Evolutionary conservation across 2,113 vertebrate genomes (phyloP).

Genomic region (Corydoras sp.): DNA sequence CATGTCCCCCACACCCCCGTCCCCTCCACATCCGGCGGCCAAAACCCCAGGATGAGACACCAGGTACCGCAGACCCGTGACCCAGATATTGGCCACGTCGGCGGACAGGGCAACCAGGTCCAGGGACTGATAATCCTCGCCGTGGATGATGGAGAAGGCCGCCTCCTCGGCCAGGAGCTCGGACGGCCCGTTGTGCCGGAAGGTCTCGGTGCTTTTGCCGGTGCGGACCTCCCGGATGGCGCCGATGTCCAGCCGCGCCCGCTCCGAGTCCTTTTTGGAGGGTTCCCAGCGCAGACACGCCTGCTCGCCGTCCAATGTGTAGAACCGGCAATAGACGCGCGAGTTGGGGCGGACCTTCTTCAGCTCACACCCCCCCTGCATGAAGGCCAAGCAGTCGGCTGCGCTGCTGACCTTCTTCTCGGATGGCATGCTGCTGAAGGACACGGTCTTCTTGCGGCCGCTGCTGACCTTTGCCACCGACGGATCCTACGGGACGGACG

Average conservation of each 20-base stretch:
- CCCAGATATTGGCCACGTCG: slow-evolving; percentile 97
- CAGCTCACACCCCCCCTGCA: slow-evolving; percentile 95
- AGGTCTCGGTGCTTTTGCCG: slow-evolving; percentile 95
- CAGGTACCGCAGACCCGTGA: slow-evolving; percentile 89
- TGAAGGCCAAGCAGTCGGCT: slow-evolving; percentile 91
- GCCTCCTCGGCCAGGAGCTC: slow-evolving; percentile 93
- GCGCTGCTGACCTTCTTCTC: slow-evolving; percentile 97
- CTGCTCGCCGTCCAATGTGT: slow-evolving; percentile 86
- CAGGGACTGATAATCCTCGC: slow-evolving; percentile 93
- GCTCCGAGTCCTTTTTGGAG: slow-evolving; percentile 92
- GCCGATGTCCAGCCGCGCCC: slow-evolving; percentile 86
- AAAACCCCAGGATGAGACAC: slow-evolving; percentile 82
- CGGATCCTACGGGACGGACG: slow-evolving; percentile 74
- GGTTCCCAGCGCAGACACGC: slow-evolving; percentile 95
- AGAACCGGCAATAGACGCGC: slow-evolving; percentile 92
- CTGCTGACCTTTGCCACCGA: slow-evolving; percentile 81
- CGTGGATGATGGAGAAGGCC: slow-evolving; percentile 89
- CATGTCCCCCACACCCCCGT: slow-evolving; percentile 74
- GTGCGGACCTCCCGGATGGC: slow-evolving; percentile 87
- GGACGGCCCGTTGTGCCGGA: slow-evolving; percentile 84
- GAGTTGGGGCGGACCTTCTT: slow-evolving; percentile 95
- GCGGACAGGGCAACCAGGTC: slow-evolving; percentile 90
- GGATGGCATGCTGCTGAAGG: slow-evolving; percentile 97
- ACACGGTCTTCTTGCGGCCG: slow-evolving; percentile 93
- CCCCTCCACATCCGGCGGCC: slow-evolving; percentile 64